Percentiles rank a stretch among this genome's conserved stretches.
Conservation (phyloP, 2,113 vertebrate genomes). For the Petroica traversi region DNA sequence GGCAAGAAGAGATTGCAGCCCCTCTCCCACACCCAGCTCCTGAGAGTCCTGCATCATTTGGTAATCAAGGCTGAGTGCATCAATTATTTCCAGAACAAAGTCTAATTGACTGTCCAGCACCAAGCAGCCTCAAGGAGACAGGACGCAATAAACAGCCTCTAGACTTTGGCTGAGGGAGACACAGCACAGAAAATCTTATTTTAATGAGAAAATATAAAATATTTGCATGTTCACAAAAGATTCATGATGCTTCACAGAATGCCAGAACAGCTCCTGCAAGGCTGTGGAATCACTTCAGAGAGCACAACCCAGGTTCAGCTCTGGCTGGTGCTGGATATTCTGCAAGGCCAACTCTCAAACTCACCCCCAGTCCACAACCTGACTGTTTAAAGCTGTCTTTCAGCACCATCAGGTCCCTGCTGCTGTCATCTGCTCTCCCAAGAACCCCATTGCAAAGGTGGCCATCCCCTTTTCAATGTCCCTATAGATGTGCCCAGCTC, state of each 20-base stretch:
- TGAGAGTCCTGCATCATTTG: not conserved
- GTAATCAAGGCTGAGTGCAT: not conserved
- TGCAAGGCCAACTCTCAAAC: not conserved
- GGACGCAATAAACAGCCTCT: not conserved
- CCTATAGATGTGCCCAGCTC: not conserved
- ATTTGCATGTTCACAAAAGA: not conserved
- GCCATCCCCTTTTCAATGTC: not conserved
- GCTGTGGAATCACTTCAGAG: not conserved
- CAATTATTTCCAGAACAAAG: not conserved
- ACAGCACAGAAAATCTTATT: not conserved
- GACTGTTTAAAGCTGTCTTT: not conserved
- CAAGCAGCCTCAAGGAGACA: not conserved
- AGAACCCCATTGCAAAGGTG: not conserved
- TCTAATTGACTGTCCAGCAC: not conserved
- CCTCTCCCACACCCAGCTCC: not conserved
- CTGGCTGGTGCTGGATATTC: not conserved
- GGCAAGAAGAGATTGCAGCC: not conserved
- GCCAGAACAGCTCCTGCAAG: not conserved
- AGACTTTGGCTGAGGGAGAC: not conserved
- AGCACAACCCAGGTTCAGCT: not conserved
- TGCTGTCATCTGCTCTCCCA: not conserved
- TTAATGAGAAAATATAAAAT: not conserved
- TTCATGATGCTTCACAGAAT: not conserved
- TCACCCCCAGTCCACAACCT: not conserved
- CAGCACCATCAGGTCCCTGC: not conserved